A percentile compares a stretch with the other conserved stretches of the same genome.
phyloP scores from a whole-genome alignment of 2,888 invertebrate genomes.

The Syrista parreyssii region DNA sequence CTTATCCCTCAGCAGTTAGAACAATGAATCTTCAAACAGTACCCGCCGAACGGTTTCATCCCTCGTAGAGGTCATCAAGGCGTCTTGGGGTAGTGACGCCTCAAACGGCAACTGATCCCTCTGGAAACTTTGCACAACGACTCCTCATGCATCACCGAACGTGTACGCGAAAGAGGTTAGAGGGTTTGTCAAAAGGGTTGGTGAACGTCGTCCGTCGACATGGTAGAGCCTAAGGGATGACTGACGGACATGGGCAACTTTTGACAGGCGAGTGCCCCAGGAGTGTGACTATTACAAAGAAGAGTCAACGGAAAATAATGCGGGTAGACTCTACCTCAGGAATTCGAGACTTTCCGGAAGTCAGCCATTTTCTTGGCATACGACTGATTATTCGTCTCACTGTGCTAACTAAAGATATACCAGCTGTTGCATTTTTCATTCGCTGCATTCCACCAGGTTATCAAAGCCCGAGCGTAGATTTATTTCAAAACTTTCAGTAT shows the following conservation, averaged over 20 bases:
- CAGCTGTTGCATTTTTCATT: not conserved
- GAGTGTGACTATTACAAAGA: not conserved
- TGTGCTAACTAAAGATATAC: too few species aligned
- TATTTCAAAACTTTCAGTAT: not conserved
- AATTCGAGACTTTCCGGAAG: not conserved
- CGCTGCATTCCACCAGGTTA: not conserved
- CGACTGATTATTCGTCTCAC: too few species aligned
- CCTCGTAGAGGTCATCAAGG: not conserved
- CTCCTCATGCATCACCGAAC: not conserved
- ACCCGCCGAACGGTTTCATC: not conserved
- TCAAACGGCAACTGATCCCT: not conserved
- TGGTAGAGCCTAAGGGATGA: not conserved
- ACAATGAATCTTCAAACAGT: not conserved
- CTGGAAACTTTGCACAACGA: not conserved
- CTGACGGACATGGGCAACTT: not conserved
- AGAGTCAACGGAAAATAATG: not conserved
- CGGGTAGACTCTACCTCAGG: not conserved
- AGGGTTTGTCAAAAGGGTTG: not conserved
- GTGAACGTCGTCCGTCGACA: not conserved
- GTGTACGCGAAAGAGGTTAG: slow-evolving; percentile 4
- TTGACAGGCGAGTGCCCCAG: not conserved
- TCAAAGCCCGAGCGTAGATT: not conserved
- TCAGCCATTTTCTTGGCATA: not conserved
- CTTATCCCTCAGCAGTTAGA: not conserved
- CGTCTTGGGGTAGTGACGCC: not conserved